Conservation (phyloP, 92 coral and sea anemone species). For the Pocillopora grandis region DNA sequence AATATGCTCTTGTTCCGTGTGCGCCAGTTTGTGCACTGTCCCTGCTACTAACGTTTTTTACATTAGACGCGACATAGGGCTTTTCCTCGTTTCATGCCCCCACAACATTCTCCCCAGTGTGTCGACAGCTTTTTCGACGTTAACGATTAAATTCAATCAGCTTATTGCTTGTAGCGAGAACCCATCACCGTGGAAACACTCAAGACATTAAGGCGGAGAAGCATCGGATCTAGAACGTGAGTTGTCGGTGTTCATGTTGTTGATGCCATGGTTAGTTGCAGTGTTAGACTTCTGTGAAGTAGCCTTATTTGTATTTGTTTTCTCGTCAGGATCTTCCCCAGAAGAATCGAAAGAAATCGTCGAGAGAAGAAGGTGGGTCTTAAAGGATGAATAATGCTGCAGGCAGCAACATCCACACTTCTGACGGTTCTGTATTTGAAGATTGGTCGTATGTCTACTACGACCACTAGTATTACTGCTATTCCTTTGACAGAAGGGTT, state of each 20-base stretch:
- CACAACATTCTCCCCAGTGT: too few species aligned
- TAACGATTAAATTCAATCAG: too few species aligned
- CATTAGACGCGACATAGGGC: too few species aligned
- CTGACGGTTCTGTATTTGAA: too few species aligned
- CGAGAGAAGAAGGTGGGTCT: constrained; percentile 57
- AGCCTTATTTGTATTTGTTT: neutral
- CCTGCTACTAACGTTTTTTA: neutral
- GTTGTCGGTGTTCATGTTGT: constrained; percentile 17
- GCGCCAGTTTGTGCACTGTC: neutral
- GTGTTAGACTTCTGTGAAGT: neutral
- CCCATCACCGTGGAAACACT: constrained; percentile 54
- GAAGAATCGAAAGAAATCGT: constrained; percentile 55
- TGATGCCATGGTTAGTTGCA: too few species aligned
- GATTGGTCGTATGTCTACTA: too few species aligned
- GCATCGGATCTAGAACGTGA: constrained; percentile 71
- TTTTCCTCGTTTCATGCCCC: too few species aligned
- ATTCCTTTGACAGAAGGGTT: too few species aligned
- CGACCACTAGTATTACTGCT: too few species aligned
- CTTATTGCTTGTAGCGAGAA: constrained; percentile 17
- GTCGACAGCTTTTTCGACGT: too few species aligned
- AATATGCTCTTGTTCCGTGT: neutral
- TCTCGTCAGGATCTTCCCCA: constrained; percentile 53
- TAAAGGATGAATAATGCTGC: too few species aligned
- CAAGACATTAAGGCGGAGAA: constrained; percentile 65
- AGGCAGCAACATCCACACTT: too few species aligned